Evolutionary conservation across 2,113 vertebrate species (phyloP), one percentile per base, ranked within the genome.

Genomic region (Grallaria varia): DNA sequence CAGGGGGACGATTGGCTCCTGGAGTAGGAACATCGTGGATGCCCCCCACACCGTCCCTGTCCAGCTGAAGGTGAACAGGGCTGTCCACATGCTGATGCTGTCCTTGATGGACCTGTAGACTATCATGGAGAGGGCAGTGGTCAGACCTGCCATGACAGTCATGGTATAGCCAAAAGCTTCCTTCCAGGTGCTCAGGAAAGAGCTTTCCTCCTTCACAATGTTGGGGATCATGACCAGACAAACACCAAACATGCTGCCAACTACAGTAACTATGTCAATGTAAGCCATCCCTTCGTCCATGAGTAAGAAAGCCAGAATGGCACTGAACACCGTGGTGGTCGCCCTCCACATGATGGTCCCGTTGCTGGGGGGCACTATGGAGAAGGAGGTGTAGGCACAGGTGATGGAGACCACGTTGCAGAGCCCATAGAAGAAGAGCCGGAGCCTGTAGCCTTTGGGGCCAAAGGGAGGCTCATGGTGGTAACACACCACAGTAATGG

Each of bases 361-460:
- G 3, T 99, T 99, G 92, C 99, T 99, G 74, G 99, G 99, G 9
- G 99, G 99, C 75, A 99, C 99, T 56, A 99, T 99, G 66, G 99
- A 98, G 89, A 99, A 99, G n/a, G 99, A 99, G 8, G 99, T 99
- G 80, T 99, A 99, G 94, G 99, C 99, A 96, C 99, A 99, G 58
- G 99, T 99, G 97, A 99, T 99, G 18, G 99, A 99, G 94, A 99
- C 99, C 64, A 99, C 99, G 14, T 99, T 99, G 97, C 99, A 99
- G 16, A 99, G 97, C 19, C 99, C 99, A 1, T 99, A 99, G 97
- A 99, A 98, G 98, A 99, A 99, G 82, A 99, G 98, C 11, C 98
- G 98, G 74, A 99, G 95, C 37, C 99, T 98, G 96, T 99, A 99
- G 71, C 99, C 99, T 90, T 98, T 98, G 27, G 99, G 99, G 49